These are phyloP conservation scores for Pipistrellus nathusii DNA, from an alignment of 2,797 vertebrate genomes.

Conservation along the genomic window DNA sequence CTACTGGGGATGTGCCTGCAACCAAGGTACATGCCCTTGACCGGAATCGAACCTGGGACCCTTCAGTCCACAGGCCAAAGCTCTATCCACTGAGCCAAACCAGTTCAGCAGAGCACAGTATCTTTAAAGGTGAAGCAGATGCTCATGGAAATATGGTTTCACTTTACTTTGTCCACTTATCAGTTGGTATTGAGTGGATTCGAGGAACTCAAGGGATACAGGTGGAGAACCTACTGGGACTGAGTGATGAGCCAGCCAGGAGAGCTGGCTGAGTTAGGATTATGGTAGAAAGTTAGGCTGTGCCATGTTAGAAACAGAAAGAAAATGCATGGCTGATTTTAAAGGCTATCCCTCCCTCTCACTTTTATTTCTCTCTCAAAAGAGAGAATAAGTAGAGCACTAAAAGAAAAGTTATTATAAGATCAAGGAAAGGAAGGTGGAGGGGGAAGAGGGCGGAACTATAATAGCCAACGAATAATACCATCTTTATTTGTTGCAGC, in stretches of 20 bases:
- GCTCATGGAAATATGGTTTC: background rate
- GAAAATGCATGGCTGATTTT: background rate
- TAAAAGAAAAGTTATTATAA: background rate
- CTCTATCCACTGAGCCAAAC: too few species aligned
- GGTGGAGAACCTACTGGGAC: background rate
- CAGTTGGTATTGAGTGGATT: background rate
- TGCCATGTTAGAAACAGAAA: background rate
- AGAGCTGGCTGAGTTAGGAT: background rate
- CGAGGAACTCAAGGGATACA: background rate
- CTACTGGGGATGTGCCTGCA: too few species aligned
- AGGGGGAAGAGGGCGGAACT: background rate
- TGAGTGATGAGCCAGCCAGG: background rate
- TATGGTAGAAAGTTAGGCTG: background rate
- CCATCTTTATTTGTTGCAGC: conserved; percentile 5
- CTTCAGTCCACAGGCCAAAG: too few species aligned
- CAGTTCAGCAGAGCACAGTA: background rate
- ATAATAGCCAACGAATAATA: background rate
- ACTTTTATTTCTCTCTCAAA: background rate
- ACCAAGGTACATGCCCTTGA: too few species aligned
- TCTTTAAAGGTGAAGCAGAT: background rate
- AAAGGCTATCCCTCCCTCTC: background rate
- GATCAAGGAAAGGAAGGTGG: background rate
- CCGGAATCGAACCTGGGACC: too few species aligned
- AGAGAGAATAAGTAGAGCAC: background rate
- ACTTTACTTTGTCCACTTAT: background rate